phyloP scores from a whole-genome alignment of 2,888 invertebrate genomes.

The Pyrgus malvae region DNA sequence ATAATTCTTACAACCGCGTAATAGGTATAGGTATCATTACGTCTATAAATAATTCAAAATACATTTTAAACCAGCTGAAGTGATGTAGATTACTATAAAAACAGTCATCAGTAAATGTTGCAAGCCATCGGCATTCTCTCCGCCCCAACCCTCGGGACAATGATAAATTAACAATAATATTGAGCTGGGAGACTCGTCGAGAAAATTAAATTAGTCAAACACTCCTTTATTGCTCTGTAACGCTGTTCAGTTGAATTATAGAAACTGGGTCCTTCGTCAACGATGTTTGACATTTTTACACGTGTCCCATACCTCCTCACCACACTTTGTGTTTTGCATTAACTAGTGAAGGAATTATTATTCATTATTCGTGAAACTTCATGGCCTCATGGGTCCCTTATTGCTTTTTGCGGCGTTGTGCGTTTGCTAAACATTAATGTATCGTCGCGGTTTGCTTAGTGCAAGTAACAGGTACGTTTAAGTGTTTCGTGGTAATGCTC shows the following conservation, averaged over 20 bases:
- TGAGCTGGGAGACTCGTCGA: constrained; percentile 46
- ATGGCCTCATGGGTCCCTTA: constrained; percentile 46
- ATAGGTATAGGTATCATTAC: too few relatives aligned
- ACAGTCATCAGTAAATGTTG: constrained; percentile 28
- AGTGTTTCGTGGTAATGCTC: constrained; percentile 54
- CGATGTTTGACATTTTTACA: constrained; percentile 45
- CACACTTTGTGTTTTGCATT: constrained; percentile 48
- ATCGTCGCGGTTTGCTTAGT: constrained; percentile 59
- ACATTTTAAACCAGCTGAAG: not conserved
- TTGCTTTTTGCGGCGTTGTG: constrained; percentile 61
- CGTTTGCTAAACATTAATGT: constrained; percentile 66
- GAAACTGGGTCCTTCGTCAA: constrained; percentile 42
- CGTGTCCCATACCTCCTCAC: constrained; percentile 39
- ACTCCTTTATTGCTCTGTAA: constrained; percentile 40
- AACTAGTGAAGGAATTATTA: constrained; percentile 64
- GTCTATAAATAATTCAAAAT: not conserved
- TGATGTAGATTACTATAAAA: constrained; percentile 12
- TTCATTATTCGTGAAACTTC: constrained; percentile 60
- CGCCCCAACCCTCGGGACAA: constrained; percentile 42
- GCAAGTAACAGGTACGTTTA: constrained; percentile 42
- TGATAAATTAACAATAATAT: constrained; percentile 74
- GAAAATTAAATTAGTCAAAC: constrained; percentile 65
- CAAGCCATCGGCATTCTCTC: constrained; percentile 38
- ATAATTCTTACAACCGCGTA: too few relatives aligned
- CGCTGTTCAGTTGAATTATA: constrained; percentile 48